These are phyloP conservation scores for Fratercula arctica DNA, from an alignment of 2,797 vertebrate species.

Conservation along the genomic window DNA sequence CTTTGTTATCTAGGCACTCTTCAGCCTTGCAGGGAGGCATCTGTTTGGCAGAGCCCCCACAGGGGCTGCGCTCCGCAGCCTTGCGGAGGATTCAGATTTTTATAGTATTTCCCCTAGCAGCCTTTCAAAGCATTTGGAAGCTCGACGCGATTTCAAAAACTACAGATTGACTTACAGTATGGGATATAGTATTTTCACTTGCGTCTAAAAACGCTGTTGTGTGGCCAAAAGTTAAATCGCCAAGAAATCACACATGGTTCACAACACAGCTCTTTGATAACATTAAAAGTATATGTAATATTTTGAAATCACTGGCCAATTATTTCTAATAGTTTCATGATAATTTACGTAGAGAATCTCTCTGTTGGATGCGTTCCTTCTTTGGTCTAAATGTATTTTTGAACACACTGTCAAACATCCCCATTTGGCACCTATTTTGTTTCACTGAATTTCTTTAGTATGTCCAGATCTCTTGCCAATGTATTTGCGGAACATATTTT, in stretches of 20 bases:
- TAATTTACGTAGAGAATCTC: conserved; percentile 79
- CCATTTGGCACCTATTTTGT: conserved; percentile 77
- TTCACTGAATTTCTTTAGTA: conserved; percentile 80
- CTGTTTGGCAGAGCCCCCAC: neutral
- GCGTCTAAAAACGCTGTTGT: conserved; percentile 49
- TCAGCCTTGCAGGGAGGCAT: neutral
- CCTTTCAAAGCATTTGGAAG: conserved; percentile 30
- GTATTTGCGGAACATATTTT: conserved; percentile 83
- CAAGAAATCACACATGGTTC: conserved; percentile 76
- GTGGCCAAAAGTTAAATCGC: conserved; percentile 50
- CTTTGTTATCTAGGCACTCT: neutral
- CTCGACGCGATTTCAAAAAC: neutral
- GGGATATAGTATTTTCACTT: conserved; percentile 66
- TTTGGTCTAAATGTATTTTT: conserved; percentile 80
- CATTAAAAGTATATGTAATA: conserved; percentile 79
- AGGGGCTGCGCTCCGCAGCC: neutral
- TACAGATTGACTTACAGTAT: conserved; percentile 54
- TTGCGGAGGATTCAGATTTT: neutral
- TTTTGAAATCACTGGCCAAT: conserved; percentile 83
- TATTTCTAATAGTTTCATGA: conserved; percentile 82
- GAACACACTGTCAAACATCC: conserved; percentile 78
- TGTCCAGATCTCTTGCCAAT: conserved; percentile 82
- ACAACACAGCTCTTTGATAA: conserved; percentile 76
- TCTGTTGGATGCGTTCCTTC: conserved; percentile 79
- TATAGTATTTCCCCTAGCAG: neutral